These are phyloP conservation scores for Gasterosteus aculeatus DNA, from an alignment of 2,113 vertebrate genomes.

Conservation along the genomic window DNA sequence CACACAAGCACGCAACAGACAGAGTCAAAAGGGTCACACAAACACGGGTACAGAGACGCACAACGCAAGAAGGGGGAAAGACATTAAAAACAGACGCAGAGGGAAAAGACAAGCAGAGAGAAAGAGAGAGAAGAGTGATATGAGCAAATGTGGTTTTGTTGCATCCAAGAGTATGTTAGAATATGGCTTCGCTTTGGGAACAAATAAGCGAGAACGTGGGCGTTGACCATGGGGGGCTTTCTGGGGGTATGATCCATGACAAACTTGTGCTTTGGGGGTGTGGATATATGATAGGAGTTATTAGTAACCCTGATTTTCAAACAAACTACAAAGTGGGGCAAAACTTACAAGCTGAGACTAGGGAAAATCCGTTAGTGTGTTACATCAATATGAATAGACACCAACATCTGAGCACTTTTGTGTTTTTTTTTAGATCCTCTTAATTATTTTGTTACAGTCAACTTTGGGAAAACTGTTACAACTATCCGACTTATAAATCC, in stretches of 20 bases:
- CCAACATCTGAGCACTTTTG: not conserved
- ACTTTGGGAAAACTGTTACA: conserved; percentile 3
- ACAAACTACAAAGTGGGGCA: not conserved
- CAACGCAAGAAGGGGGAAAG: not conserved
- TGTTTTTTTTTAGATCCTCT: not conserved
- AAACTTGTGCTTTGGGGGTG: not conserved
- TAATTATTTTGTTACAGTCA: not conserved
- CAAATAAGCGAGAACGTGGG: not conserved
- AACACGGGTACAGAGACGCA: conserved; percentile 34
- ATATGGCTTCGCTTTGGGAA: conserved; percentile 1
- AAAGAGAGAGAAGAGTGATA: conserved; percentile 79
- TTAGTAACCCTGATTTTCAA: not conserved
- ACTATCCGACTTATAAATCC: conserved; percentile 28
- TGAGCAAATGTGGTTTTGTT: conserved; percentile 64
- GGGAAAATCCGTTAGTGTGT: conserved; percentile 27
- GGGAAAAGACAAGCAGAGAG: conserved; percentile 81
- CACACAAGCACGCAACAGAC: conserved; percentile 70
- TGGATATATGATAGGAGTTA: not conserved
- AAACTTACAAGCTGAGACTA: not conserved
- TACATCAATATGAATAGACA: not conserved
- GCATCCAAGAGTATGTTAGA: conserved; percentile 12
- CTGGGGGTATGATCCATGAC: not conserved
- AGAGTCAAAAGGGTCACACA: conserved; percentile 50
- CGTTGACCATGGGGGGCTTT: not conserved
- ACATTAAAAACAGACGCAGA: conserved; percentile 51